Conservation (phyloP, 2,113 vertebrate species). For the Mobula birostris region DNA sequence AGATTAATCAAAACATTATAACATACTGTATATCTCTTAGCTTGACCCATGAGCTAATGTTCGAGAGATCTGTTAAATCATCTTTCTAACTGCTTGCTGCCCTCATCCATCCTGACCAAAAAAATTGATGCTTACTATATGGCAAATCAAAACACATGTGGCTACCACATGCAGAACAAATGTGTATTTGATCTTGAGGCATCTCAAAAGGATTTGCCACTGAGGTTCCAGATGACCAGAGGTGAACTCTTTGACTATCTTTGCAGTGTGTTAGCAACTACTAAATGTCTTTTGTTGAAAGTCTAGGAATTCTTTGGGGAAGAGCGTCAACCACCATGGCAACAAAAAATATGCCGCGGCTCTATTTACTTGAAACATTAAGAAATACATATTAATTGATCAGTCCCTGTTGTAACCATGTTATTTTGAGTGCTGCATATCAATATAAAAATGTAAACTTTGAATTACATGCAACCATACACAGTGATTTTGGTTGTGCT, state of each 20-base stretch:
- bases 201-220: conserved; percentile 34
- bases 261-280: not conserved
- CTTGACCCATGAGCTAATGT: not conserved
- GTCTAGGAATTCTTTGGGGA: not conserved
- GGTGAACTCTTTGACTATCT: conserved; percentile 15
- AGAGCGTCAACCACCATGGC: not conserved
- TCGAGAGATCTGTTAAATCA: not conserved
- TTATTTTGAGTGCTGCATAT: not conserved
- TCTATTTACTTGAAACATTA: not conserved
- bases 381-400: not conserved
- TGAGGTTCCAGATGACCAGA: conserved; percentile 3
- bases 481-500: not conserved
- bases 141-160: conserved; percentile 12
- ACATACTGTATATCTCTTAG: too few relatives aligned
- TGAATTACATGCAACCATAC: not conserved
- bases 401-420: not conserved
- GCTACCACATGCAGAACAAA: conserved; percentile 33
- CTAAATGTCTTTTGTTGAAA: not conserved
- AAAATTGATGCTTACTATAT: not conserved
- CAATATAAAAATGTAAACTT: not conserved
- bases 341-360: not conserved
- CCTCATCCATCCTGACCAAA: not conserved
- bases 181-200: conserved; percentile 33
- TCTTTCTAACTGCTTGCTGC: too few relatives aligned
- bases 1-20: not conserved